phyloP scores from a whole-genome alignment of 2,797 vertebrate genomes.

The Propithecus deckenii region DNA sequence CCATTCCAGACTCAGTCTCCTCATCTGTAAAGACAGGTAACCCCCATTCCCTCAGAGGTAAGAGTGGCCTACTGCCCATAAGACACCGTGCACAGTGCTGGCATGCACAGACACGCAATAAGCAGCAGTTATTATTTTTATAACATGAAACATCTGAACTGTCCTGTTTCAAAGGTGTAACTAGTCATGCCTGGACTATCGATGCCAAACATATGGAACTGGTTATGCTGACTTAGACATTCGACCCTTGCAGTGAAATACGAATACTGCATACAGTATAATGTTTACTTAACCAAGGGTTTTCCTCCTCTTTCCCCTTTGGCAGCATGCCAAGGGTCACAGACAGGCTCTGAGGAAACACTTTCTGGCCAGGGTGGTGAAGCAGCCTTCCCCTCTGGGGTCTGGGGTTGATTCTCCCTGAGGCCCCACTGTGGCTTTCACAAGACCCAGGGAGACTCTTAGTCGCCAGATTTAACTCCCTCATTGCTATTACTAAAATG shows the following conservation, averaged over 20 bases:
- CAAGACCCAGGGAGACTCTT: not conserved
- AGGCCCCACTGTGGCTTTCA: not conserved
- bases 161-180: slow-evolving; percentile 1
- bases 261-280: not conserved
- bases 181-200: not conserved
- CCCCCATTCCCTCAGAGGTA: not conserved
- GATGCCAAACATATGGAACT: slow-evolving; percentile 25
- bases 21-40: not conserved
- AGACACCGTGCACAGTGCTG: not conserved
- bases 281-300: slow-evolving; percentile 48
- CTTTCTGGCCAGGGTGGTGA: not conserved
- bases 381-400: not conserved
- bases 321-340: slow-evolving; percentile 3
- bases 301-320: slow-evolving; percentile 6
- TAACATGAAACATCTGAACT: not conserved
- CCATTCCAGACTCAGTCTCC: not conserved
- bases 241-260: slow-evolving; percentile 16
- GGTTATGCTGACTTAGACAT: not conserved
- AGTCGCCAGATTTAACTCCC: not conserved
- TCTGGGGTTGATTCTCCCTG: not conserved
- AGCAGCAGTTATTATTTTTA: not conserved
- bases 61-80: not conserved
- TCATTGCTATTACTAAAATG: not conserved
- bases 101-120: not conserved
- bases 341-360: not conserved